Percentiles rank a stretch among this genome's conserved stretches.
Conservation (phyloP, 2,888 invertebrate species). For the Aleiodes testaceus region DNA sequence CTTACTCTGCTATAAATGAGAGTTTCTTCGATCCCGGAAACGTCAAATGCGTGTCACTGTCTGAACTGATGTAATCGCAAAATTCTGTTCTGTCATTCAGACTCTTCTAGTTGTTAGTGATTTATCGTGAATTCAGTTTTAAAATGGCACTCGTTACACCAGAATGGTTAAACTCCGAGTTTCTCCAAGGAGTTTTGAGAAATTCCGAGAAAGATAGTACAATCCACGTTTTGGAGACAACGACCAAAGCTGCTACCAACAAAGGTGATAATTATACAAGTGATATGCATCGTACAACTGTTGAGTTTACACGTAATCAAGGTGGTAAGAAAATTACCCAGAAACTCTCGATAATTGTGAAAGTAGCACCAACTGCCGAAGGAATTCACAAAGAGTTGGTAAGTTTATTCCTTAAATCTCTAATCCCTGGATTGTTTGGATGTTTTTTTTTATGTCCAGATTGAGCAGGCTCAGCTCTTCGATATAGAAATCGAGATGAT, state of each 20-base stretch:
- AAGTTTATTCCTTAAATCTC: no score
- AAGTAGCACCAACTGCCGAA: conserved; percentile 71
- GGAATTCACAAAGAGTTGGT: conserved; percentile 69
- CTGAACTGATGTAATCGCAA: background rate
- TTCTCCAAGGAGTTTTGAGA: conserved; percentile 61
- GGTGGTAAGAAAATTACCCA: conserved; percentile 51
- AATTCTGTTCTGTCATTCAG: background rate
- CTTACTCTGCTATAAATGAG: conserved; percentile 11
- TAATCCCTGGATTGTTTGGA: no score
- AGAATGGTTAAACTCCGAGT: conserved; percentile 62
- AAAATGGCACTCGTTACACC: conserved; percentile 57
- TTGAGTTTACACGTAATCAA: conserved; percentile 54
- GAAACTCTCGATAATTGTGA: conserved; percentile 62
- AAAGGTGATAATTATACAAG: conserved; percentile 70
- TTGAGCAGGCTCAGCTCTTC: conserved; percentile 58
- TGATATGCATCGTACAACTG: conserved; percentile 63
- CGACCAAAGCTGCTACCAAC: conserved; percentile 62
- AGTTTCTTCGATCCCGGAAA: background rate
- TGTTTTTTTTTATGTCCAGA: no score
- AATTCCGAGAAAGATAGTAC: conserved; percentile 58
- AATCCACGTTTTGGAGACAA: conserved; percentile 59
- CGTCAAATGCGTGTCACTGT: conserved; percentile 6
- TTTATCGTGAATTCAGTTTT: background rate
- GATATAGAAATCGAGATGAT: conserved; percentile 65
- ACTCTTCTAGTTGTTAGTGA: no score